Percentiles rank a stretch among this genome's conserved stretches.
Conservation (phyloP, 2,888 invertebrate species). For the Synergus japonicus region DNA sequence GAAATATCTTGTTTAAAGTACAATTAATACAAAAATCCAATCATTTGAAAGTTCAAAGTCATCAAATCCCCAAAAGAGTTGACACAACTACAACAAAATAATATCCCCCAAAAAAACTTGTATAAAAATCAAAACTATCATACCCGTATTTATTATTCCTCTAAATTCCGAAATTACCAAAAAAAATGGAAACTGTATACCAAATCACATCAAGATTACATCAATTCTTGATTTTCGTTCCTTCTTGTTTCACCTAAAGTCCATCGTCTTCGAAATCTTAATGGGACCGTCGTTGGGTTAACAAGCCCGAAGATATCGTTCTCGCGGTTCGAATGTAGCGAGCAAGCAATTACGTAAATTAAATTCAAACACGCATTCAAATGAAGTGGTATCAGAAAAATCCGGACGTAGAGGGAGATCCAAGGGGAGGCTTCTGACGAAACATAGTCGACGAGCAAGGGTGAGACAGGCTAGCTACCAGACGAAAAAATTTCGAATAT, state of each 20-base stretch:
- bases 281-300: slow-evolving; percentile 60
- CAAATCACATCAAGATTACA: slow-evolving; percentile 24
- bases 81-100: too few species aligned
- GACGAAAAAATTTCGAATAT: slow-evolving; percentile 74
- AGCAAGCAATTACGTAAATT: slow-evolving; percentile 53
- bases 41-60: too few species aligned
- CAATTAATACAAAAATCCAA: too few species aligned
- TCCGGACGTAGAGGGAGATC: slow-evolving; percentile 26
- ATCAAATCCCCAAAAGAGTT: too few species aligned
- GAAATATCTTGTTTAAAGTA: too few species aligned
- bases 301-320: slow-evolving; percentile 56
- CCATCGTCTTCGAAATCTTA: slow-evolving; percentile 57
- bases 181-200: neutral
- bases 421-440: slow-evolving; percentile 18
- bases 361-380: slow-evolving; percentile 45
- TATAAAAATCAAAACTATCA: neutral
- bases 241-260: slow-evolving; percentile 42
- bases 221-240: neutral
- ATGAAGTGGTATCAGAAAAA: slow-evolving; percentile 38
- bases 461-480: slow-evolving; percentile 46
- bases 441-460: slow-evolving; percentile 13
- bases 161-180: neutral
- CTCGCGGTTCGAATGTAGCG: slow-evolving; percentile 43
- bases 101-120: neutral
- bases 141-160: too few species aligned